phyloP scores from a whole-genome alignment of 1,140 invertebrate species.

The Macrocentrus cingulum region DNA sequence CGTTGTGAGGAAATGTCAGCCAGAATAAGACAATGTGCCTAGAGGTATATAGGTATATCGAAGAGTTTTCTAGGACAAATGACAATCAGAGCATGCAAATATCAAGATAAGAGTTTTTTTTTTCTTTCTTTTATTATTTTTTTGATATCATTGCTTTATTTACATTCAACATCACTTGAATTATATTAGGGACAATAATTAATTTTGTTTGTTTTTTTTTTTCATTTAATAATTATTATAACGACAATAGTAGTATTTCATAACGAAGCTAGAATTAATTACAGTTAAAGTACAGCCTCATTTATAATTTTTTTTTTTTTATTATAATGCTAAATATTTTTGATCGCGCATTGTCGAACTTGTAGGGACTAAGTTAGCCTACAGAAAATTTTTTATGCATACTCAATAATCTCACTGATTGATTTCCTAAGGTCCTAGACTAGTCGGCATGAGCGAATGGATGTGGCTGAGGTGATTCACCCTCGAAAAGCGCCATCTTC shows the following conservation, averaged over 20 bases:
- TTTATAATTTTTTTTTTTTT: slow-evolving; percentile 21
- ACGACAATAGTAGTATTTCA: slow-evolving; percentile 21
- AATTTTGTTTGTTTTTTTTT: slow-evolving; percentile 28
- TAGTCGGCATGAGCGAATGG: slow-evolving; percentile 54
- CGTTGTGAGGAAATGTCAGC: slow-evolving; percentile 13
- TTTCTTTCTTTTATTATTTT: slow-evolving; percentile 13
- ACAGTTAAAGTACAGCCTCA: slow-evolving; percentile 49
- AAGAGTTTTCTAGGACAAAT: no score
- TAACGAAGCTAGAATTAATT: slow-evolving; percentile 41
- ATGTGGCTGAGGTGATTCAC: slow-evolving; percentile 63
- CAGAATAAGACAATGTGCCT: not conserved
- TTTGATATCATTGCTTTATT: slow-evolving; percentile 17
- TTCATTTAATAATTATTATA: slow-evolving; percentile 29
- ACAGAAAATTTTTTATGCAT: not conserved
- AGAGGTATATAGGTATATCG: not conserved
- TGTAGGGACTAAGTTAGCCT: slow-evolving; percentile 25
- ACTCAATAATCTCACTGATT: slow-evolving; percentile 15
- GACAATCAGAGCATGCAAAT: no score
- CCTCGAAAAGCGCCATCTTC: slow-evolving; percentile 80
- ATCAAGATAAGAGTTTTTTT: no score
- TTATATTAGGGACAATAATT: slow-evolving; percentile 9
- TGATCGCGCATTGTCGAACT: not conserved
- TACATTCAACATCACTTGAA: not conserved
- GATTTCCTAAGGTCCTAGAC: slow-evolving; percentile 7
- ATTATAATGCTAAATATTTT: slow-evolving; percentile 1